Evolutionary conservation across 2,888 invertebrate species (phyloP).

Genomic region (Laspeyria flexula): DNA sequence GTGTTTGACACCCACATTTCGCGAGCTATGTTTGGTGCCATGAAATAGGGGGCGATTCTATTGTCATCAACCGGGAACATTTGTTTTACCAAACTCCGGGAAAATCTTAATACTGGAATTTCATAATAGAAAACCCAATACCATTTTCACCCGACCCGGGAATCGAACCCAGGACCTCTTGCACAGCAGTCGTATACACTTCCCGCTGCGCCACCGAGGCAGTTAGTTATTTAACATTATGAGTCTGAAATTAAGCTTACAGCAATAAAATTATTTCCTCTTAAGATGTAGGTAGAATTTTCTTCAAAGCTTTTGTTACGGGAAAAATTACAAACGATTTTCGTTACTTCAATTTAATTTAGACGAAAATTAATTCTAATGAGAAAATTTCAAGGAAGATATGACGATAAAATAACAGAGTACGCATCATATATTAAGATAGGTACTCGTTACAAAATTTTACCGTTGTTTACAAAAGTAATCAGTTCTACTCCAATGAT

Average conservation of each 20-base stretch:
- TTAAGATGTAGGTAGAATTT: background rate
- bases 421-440: background rate
- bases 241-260: background rate
- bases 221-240: too few species aligned
- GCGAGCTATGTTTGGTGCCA: too few species aligned
- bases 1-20: too few species aligned
- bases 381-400: background rate
- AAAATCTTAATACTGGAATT: too few species aligned
- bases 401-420: background rate
- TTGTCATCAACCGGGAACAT: too few species aligned
- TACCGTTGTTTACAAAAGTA: background rate
- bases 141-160: too few species aligned
- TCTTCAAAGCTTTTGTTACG: background rate
- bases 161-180: too few species aligned
- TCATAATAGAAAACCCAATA: too few species aligned
- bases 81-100: too few species aligned
- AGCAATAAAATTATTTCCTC: background rate
- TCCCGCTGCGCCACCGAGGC: too few species aligned
- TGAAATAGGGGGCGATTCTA: too few species aligned
- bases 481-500: background rate
- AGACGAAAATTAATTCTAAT: conserved; percentile 2
- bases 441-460: background rate
- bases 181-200: too few species aligned
- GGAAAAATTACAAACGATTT: conserved; percentile 2
- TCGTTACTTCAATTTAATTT: background rate